Evolutionary conservation across 53 echinoderm and acorn worm genomes (phyloP), one percentile per base, ranked within the genome.

Genomic region (Echinometra lucunter): DNA sequence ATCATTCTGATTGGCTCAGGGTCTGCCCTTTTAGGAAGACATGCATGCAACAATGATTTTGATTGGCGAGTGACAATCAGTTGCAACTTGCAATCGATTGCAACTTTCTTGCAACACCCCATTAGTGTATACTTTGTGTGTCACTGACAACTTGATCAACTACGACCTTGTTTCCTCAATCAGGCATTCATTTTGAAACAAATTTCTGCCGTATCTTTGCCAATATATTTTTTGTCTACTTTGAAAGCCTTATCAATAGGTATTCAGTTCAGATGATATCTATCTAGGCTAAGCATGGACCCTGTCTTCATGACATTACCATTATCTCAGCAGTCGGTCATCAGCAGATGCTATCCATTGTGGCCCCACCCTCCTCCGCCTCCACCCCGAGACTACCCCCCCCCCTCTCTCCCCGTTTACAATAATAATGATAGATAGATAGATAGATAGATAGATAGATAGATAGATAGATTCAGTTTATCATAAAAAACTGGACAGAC

Each of bases 261-360:
- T 19, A 81, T 81, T 81, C 81, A 81, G 81, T 42, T 81, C 81
- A 42, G 81, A 81, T 81, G 19, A 81, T 81, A 81, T 81, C 42
- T 81, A 42, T 81, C 38, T 81, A 81, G 81, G 81, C 40, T 38
- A 81, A 81, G 44, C 21, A 81, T 38, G 21, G 38, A 81, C 81
- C 81, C 34, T 12, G 30, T 21, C 25, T 66, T 25, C 66, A 66
- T 66, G 21, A 66, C 25, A 2, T n/a, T 47, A 53, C 53, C 53
- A 45, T 8, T 21, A 45, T n/a, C 49, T n/a, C 57, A 16, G 53
- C 57, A 6, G 57, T 88, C 30, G 34, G 28, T 27, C 88, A 53
- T 57, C 30, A 32, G 9, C 19, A 80, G 38, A 80, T 81, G 81
- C 40, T 19, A 42, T 81, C 34, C 34, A 69, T 0, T 1, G 25